Conservation (phyloP, 2,888 invertebrate genomes). For the Vandiemenella viatica region DNA sequence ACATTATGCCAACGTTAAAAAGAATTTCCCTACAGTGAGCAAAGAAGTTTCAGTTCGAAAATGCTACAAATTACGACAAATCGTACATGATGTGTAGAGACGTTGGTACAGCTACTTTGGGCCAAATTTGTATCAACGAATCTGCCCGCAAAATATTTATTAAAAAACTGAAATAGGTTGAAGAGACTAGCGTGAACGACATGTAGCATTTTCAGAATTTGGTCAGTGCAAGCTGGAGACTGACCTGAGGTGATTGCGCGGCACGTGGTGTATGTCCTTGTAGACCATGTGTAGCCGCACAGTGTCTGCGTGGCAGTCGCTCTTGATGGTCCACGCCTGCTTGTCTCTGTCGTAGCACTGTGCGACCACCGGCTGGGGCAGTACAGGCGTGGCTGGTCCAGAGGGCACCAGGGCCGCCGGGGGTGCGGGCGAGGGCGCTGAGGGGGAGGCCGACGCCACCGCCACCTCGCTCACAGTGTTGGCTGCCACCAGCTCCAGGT, state of each 20-base stretch:
- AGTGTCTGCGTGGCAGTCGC: constrained; percentile 60
- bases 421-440: constrained; percentile 9
- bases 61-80: no score
- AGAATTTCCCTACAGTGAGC: no score
- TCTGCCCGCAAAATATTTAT: no score
- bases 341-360: constrained; percentile 68
- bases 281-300: constrained; percentile 59
- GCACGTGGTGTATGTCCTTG: constrained; percentile 62
- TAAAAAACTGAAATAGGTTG: no score
- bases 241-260: constrained; percentile 54
- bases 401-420: constrained; percentile 22
- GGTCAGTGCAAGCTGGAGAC: no score
- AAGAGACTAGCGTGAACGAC: no score
- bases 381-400: constrained; percentile 36
- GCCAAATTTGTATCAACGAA: no score
- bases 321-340: constrained; percentile 62
- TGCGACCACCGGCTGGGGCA: constrained; percentile 40
- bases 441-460: constrained; percentile 5
- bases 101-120: no score
- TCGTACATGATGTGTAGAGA: no score
- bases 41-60: no score
- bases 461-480: constrained; percentile 43
- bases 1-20: no score
- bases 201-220: no score
- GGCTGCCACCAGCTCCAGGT: constrained; percentile 58